Evolutionary conservation across 2,797 vertebrate genomes (phyloP).

Genomic region (Falco novaeseelandiae): DNA sequence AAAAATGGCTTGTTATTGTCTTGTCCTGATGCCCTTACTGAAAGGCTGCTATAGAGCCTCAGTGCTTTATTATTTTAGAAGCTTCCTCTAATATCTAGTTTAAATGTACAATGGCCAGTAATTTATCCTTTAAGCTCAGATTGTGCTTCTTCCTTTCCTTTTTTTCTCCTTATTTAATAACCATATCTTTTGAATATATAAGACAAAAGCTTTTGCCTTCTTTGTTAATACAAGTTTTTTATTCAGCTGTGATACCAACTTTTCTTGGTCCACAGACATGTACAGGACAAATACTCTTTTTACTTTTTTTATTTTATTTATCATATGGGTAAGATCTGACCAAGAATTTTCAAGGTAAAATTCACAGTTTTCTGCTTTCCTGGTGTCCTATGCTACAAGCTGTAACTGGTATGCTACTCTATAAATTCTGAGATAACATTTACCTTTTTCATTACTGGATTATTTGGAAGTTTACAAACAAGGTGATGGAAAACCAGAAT

Average conservation of each 20-base stretch:
- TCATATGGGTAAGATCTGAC: neutral
- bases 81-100: neutral
- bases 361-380: neutral
- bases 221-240: neutral
- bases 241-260: neutral
- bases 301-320: neutral
- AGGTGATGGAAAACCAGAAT: neutral
- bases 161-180: neutral
- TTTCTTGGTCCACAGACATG: neutral
- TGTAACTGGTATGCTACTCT: neutral
- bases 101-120: neutral
- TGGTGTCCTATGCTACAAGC: neutral
- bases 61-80: neutral
- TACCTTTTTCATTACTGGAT: neutral
- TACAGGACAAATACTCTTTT: neutral
- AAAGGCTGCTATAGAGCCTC: neutral
- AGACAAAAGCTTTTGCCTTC: neutral
- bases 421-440: neutral
- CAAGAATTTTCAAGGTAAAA: neutral
- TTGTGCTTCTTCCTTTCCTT: neutral
- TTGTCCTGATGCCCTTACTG: neutral
- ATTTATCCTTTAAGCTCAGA: neutral
- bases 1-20: neutral
- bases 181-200: accelerated
- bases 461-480: neutral